A percentile compares a stretch with the other conserved stretches of the same genome.
phyloP scores from a whole-genome alignment of 2,888 invertebrate species.

The Dastarcus helophoroides region DNA sequence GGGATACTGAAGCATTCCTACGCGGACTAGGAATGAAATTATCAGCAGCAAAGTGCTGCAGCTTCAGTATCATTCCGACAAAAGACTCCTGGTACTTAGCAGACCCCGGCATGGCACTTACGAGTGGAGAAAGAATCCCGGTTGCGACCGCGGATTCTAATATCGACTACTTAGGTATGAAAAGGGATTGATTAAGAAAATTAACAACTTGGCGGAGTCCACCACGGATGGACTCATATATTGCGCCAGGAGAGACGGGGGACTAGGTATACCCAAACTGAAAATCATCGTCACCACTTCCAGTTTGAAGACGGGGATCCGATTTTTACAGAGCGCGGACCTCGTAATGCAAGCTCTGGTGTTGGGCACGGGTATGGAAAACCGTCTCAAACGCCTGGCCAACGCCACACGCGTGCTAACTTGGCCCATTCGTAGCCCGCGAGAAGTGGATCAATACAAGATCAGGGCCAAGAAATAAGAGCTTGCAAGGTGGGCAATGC shows the following conservation, averaged over 20 bases:
- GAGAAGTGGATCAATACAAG: slow-evolving; percentile 6
- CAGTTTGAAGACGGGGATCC: slow-evolving; percentile 14
- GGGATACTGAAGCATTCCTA: slow-evolving; percentile 18
- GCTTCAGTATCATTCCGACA: slow-evolving; percentile 15
- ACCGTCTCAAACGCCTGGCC: slow-evolving; percentile 18
- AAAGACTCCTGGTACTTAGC: slow-evolving; percentile 23
- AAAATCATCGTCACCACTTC: slow-evolving; percentile 15
- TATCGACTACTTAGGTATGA: slow-evolving; percentile 24
- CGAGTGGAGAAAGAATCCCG: slow-evolving; percentile 17
- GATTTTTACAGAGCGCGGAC: slow-evolving; percentile 14
- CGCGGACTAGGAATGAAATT: slow-evolving; percentile 19
- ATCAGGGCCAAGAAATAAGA: slow-evolving; percentile 14
- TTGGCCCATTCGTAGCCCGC: slow-evolving; percentile 16
- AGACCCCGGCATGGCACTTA: slow-evolving; percentile 14
- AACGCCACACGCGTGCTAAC: slow-evolving; percentile 12
- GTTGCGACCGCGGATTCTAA: slow-evolving; percentile 15
- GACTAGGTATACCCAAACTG: slow-evolving; percentile 24
- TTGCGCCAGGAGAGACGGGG: slow-evolving; percentile 23
- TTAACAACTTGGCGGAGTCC: slow-evolving; percentile 21
- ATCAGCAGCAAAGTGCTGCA: slow-evolving; percentile 13
- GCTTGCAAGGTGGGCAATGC: slow-evolving; percentile 12
- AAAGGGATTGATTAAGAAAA: slow-evolving; percentile 18
- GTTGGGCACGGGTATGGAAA: slow-evolving; percentile 14
- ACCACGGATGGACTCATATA: slow-evolving; percentile 20
- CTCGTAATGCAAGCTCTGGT: slow-evolving; percentile 21